Evolutionary conservation across 2,888 invertebrate genomes (phyloP).

Genomic region (Callimorpha dominula): DNA sequence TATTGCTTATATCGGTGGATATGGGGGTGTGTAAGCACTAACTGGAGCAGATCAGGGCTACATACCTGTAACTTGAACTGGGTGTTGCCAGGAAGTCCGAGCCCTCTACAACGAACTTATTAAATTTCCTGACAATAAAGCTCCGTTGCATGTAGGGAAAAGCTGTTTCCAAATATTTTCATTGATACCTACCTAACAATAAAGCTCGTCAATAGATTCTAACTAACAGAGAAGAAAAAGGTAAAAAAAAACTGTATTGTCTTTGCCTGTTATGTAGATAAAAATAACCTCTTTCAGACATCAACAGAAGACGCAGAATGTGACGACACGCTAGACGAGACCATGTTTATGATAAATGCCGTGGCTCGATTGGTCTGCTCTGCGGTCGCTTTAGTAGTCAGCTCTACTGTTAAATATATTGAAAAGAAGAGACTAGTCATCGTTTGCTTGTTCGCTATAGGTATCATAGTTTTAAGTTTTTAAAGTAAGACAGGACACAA

Average conservation of each 20-base stretch:
- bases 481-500: neutral
- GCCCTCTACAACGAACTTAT: too few relatives aligned
- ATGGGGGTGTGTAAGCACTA: too few relatives aligned
- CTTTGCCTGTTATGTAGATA: neutral
- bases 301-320: constrained; percentile 57
- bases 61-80: too few relatives aligned
- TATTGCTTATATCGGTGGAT: too few relatives aligned
- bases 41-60: too few relatives aligned
- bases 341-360: constrained; percentile 71
- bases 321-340: constrained; percentile 69
- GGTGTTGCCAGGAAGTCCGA: too few relatives aligned
- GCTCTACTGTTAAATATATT: constrained; percentile 69
- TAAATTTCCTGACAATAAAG: too few relatives aligned
- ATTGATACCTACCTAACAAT: too few relatives aligned
- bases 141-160: too few relatives aligned
- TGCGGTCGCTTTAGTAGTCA: constrained; percentile 65
- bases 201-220: too few relatives aligned
- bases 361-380: constrained; percentile 70
- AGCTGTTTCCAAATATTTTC: too few relatives aligned
- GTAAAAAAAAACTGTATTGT: neutral
- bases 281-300: constrained; percentile 64
- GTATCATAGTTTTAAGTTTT: neutral
- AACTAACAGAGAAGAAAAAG: too few relatives aligned
- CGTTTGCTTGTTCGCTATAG: constrained; percentile 63
- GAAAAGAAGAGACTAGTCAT: constrained; percentile 77